A percentile compares a stretch with the other conserved stretches of the same genome.
Conservation (phyloP, 1,140 invertebrate genomes). For the Leptinotarsa lineolata region DNA sequence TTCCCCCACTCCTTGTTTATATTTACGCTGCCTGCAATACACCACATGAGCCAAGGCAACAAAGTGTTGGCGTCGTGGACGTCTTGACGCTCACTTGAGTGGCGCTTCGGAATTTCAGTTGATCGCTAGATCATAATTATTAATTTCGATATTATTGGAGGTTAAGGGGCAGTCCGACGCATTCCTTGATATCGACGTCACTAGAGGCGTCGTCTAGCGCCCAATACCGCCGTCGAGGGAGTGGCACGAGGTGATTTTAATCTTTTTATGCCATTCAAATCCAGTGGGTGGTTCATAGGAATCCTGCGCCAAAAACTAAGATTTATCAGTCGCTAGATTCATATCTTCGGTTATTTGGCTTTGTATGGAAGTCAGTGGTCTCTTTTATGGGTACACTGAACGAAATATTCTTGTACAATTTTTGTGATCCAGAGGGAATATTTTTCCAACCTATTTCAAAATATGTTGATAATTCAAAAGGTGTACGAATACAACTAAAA, state of each 20-base stretch:
- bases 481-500: too few relatives aligned
- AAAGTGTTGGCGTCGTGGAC: conserved; percentile 11
- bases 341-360: conserved; percentile 12
- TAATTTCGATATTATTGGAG: conserved; percentile 45
- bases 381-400: too few relatives aligned
- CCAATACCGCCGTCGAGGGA: conserved; percentile 54
- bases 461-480: too few relatives aligned
- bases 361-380: background rate
- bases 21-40: conserved; percentile 49
- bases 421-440: too few relatives aligned
- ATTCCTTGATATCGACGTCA: conserved; percentile 53
- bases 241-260: conserved; percentile 56
- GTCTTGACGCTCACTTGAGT: conserved; percentile 23
- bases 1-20: conserved; percentile 52
- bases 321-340: conserved; percentile 18
- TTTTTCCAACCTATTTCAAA: too few relatives aligned
- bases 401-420: background rate
- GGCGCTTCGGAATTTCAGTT: conserved; percentile 27
- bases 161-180: conserved; percentile 46
- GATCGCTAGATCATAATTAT: conserved; percentile 36
- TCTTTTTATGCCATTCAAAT: conserved; percentile 58
- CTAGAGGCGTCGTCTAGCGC: conserved; percentile 51
- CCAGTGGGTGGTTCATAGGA: conserved; percentile 52
- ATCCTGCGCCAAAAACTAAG: conserved; percentile 47
- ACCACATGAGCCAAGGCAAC: conserved; percentile 28